Evolutionary conservation across 2,113 vertebrate genomes (phyloP).

Genomic region (Chaetorhynchus papuensis): DNA sequence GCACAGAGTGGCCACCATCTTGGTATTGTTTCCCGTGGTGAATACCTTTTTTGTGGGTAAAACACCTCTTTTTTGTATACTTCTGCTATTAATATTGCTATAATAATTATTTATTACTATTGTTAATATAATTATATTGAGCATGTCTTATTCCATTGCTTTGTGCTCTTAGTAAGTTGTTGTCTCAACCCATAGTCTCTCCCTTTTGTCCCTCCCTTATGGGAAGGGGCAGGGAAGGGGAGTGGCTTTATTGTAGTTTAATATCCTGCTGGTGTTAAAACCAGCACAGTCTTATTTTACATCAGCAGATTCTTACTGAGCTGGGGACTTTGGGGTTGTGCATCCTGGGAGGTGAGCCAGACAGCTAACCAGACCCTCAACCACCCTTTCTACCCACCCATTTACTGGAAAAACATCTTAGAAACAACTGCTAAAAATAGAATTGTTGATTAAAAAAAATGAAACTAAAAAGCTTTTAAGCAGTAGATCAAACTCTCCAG

Average conservation of each 20-base stretch:
- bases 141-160: not conserved
- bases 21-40: not conserved
- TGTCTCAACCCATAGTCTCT: not conserved
- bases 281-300: not conserved
- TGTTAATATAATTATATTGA: not conserved
- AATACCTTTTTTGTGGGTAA: too few species aligned
- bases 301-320: not conserved
- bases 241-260: not conserved
- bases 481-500: constrained; percentile 36
- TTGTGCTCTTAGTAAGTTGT: not conserved
- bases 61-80: not conserved
- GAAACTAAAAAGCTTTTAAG: constrained; percentile 45
- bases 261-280: not conserved
- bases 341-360: not conserved
- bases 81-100: not conserved
- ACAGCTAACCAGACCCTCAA: not conserved
- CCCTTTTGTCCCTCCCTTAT: not conserved
- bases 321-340: not conserved
- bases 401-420: constrained; percentile 31
- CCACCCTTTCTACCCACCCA: not conserved
- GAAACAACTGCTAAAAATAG: constrained; percentile 41
- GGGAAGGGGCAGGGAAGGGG: not conserved
- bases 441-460: constrained; percentile 53
- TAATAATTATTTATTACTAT: not conserved
- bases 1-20: rapidly evolving